A percentile compares a stretch with the other conserved stretches of the same genome.
Evolutionary conservation across 2,797 vertebrate genomes (phyloP).

Genomic region (Chaetodon trifasciatus): DNA sequence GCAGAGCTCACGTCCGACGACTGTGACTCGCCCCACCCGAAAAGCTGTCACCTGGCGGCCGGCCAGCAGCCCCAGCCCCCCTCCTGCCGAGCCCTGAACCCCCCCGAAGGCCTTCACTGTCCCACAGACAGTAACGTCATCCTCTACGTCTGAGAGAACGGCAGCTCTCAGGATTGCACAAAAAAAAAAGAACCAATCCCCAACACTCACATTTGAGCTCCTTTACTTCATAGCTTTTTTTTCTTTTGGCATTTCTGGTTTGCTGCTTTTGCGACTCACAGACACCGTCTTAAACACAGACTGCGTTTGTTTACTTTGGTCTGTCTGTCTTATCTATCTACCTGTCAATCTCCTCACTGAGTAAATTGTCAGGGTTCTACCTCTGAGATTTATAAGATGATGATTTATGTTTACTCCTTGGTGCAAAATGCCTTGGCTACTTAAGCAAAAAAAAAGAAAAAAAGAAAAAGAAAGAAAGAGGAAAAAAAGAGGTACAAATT

Average conservation of each 20-base stretch:
- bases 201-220: conserved; percentile 35
- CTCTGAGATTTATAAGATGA: conserved; percentile 84
- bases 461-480: not conserved
- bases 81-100: conserved; percentile 80
- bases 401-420: conserved; percentile 83
- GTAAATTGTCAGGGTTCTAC: conserved; percentile 84
- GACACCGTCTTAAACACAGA: conserved; percentile 57
- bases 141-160: conserved; percentile 84
- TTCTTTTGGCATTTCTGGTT: conserved; percentile 34
- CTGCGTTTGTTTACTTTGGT: conserved; percentile 58
- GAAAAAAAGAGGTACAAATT: conserved; percentile 65
- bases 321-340: conserved; percentile 65
- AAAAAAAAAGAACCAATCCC: conserved; percentile 40
- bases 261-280: conserved; percentile 66
- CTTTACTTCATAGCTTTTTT: conserved; percentile 32
- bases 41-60: conserved; percentile 68
- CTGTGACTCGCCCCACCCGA: conserved; percentile 91
- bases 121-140: conserved; percentile 82
- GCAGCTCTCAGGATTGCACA: conserved; percentile 70
- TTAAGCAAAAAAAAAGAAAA: conserved; percentile 76
- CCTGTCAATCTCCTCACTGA: conserved; percentile 77
- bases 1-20: conserved; percentile 97
- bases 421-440: conserved; percentile 87
- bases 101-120: conserved; percentile 85
- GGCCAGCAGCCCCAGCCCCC: conserved; percentile 72